Percentiles rank a stretch among this genome's conserved stretches.
Evolutionary conservation across 2,113 vertebrate species (phyloP).

Genomic region (Spea multiplicata): DNA sequence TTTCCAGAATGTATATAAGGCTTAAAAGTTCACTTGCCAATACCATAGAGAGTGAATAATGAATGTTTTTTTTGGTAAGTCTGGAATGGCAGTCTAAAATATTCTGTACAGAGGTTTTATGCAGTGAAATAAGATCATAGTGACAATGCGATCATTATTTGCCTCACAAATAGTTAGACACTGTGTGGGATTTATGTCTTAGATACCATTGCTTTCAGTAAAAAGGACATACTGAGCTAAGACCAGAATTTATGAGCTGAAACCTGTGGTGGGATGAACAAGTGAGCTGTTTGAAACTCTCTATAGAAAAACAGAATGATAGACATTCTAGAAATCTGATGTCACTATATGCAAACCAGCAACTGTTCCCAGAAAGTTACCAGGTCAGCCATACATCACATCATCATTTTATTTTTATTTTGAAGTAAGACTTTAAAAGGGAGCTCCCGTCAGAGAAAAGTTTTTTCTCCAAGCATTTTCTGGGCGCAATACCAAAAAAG

Average conservation of each 20-base stretch:
- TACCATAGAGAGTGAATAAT: neutral
- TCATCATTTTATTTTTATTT: too few species aligned
- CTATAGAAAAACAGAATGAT: neutral
- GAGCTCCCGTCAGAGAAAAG: too few species aligned
- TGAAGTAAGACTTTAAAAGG: too few species aligned
- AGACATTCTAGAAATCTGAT: constrained; percentile 17
- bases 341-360: neutral
- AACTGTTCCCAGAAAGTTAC: neutral
- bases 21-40: neutral
- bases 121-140: constrained; percentile 4
- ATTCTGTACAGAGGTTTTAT: constrained; percentile 4
- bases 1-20: constrained; percentile 15
- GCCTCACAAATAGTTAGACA: constrained; percentile 25
- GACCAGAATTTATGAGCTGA: constrained; percentile 9
- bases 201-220: constrained; percentile 3
- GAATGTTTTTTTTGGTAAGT: constrained; percentile 4
- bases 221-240: constrained; percentile 14
- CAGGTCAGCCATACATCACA: too few species aligned
- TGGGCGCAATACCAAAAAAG: too few species aligned
- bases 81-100: constrained; percentile 12
- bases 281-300: constrained; percentile 1
- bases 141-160: constrained; percentile 38
- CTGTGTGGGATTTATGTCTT: constrained; percentile 24
- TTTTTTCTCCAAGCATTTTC: too few species aligned
- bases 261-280: neutral